Percentiles rank a stretch among this genome's conserved stretches.
Evolutionary conservation across 2,797 vertebrate genomes (phyloP).

Genomic region (Caiman crocodilus): DNA sequence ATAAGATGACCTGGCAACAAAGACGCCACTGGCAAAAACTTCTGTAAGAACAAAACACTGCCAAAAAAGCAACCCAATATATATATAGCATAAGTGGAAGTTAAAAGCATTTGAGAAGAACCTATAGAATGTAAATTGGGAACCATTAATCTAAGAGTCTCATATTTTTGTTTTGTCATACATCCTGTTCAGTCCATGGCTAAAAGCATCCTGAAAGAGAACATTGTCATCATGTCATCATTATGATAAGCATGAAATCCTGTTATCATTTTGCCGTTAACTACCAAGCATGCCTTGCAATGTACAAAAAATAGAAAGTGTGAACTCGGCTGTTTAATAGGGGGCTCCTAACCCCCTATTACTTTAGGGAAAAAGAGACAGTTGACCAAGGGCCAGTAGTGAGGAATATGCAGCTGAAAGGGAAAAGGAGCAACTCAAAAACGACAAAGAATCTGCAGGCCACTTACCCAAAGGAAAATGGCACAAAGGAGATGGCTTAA

Average conservation of each 20-base stretch:
- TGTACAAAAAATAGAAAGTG: not conserved
- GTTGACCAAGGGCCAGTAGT: no score
- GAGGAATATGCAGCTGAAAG: no score
- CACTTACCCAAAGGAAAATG: no score
- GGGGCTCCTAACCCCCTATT: no score
- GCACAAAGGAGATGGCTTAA: no score
- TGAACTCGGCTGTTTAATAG: not conserved
- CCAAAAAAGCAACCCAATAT: slow-evolving; percentile 16
- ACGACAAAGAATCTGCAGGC: no score
- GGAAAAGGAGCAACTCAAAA: no score
- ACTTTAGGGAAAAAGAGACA: no score
- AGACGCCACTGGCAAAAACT: slow-evolving; percentile 34
- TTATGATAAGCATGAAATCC: no score
- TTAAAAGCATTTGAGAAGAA: not conserved
- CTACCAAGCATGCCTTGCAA: not conserved
- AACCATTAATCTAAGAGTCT: rapidly evolving
- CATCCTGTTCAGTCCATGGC: rapidly evolving
- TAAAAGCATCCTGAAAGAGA: rapidly evolving
- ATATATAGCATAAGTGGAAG: not conserved
- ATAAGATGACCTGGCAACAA: slow-evolving; percentile 39
- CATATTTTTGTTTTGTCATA: not conserved
- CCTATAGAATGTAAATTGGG: not conserved
- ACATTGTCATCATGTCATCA: no score
- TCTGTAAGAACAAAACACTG: slow-evolving; percentile 36
- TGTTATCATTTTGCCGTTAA: not conserved